Evolutionary conservation across 1,140 invertebrate species (phyloP).

Genomic region (Trichonephila clavipes): DNA sequence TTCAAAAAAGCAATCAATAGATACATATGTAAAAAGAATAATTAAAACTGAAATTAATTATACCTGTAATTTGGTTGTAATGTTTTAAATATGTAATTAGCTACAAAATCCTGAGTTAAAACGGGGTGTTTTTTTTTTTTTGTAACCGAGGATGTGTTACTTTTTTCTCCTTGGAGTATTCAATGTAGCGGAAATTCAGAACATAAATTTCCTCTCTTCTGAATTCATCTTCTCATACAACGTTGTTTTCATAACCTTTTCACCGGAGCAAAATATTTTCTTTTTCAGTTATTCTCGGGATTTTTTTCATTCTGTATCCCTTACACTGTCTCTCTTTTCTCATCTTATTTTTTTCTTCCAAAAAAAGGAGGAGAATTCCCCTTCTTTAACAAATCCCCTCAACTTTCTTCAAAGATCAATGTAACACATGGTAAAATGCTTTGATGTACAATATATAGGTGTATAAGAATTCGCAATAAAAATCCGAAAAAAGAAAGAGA

Average conservation of each 20-base stretch:
- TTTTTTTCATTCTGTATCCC: background rate
- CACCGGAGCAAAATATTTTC: background rate
- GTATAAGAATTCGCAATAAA: background rate
- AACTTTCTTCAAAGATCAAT: background rate
- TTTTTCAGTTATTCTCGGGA: background rate
- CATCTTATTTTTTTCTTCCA: background rate
- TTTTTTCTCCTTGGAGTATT: background rate
- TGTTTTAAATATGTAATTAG: no score
- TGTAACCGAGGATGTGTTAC: no score
- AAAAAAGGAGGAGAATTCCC: background rate
- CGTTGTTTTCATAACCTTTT: conserved; percentile 41
- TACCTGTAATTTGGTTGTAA: no score
- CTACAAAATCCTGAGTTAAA: no score
- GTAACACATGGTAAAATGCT: background rate
- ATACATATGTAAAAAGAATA: no score
- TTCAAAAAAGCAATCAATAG: no score
- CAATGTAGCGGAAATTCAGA: background rate
- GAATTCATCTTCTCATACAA: background rate
- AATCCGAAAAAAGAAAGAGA: background rate
- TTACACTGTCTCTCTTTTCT: background rate
- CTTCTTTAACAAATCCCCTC: conserved; percentile 16
- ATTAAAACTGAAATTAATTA: no score
- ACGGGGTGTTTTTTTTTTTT: no score
- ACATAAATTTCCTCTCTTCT: background rate
- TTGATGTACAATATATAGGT: background rate